Base-by-base conservation (phyloP, 2,113 vertebrate genomes). In the Pygathrix nemaeus region DNA sequence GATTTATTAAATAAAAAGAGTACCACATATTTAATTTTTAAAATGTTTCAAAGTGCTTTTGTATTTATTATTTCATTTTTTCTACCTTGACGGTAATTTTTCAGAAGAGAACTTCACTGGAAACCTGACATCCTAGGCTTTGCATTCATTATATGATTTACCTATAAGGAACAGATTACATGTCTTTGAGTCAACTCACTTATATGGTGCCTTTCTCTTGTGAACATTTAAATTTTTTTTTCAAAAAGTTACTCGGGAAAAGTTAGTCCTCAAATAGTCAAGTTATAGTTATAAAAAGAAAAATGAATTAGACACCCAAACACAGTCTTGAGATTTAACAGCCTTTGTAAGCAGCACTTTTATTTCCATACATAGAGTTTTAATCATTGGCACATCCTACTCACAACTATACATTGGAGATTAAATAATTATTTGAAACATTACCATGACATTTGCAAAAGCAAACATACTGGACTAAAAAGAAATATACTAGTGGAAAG, bases 381-480 rank as follows among this genome's bases (percentile, higher is more conserved):
- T 97, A 97, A 97, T 98, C 97, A 93, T 61, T 92, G 80, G 80
- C 96, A 98, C 98, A 97, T 98, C 96, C 97, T 92, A 97, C 97
- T 97, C 95, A 97, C 88, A 97, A 86, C 79, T 95, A 97, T 98
- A 97, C 82, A 87, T 66, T 88, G 23, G 45, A 79, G 66, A 88
- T 59, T 78, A 97, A 95, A 84, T 95, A 93, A 97, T 94, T 92
- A 96, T 96, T 90, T 96, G 70, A 96, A 92, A 50, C 90, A 97
- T 97, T 84, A 88, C 93, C 96, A 96, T 96, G 96, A 82, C 43
- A 96, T 94, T 95, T 89, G 86, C 82, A 87, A 18, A 90, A 85
- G 79, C 40, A 94, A 88, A 81, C 55, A 97, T n/a, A 78, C 12
- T 93, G 75, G 12, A 21, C 90, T 96, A 96, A 96, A 95, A 94